A percentile compares a stretch with the other conserved stretches of the same genome.
Evolutionary conservation across 2,888 invertebrate genomes (phyloP).

Genomic region (Apomyelois bistriatella): DNA sequence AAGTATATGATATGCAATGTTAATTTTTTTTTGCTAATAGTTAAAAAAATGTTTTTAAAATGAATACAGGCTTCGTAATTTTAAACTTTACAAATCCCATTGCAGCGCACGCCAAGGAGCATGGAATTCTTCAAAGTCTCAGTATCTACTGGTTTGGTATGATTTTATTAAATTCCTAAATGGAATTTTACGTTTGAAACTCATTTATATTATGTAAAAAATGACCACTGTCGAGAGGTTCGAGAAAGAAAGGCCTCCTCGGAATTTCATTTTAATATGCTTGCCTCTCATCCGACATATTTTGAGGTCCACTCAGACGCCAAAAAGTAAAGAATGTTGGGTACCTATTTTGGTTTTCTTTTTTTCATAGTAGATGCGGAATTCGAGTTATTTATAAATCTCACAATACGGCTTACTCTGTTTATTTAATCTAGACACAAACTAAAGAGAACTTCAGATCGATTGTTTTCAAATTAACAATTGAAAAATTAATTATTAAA

Average conservation of each 20-base stretch:
- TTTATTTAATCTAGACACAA: too few species aligned
- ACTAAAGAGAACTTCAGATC: too few species aligned
- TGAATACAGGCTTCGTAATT: not conserved
- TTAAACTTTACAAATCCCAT: not conserved
- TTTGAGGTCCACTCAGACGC: slow-evolving; percentile 10
- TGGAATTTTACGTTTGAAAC: slow-evolving; percentile 29
- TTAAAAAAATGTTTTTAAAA: too few species aligned
- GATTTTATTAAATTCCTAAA: slow-evolving; percentile 11
- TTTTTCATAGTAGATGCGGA: not conserved
- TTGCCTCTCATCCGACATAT: slow-evolving; percentile 20
- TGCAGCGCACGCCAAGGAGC: not conserved
- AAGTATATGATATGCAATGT: too few species aligned
- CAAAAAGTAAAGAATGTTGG: slow-evolving; percentile 7
- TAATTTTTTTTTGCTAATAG: too few species aligned
- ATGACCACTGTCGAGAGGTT: slow-evolving; percentile 31
- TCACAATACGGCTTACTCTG: not conserved
- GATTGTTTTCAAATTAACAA: too few species aligned
- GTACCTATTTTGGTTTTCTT: not conserved
- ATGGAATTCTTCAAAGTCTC: not conserved
- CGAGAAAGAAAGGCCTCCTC: slow-evolving; percentile 35
- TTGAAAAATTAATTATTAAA: too few species aligned
- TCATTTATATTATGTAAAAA: slow-evolving; percentile 32
- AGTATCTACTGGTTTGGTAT: not conserved
- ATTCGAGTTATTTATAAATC: not conserved
- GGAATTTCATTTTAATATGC: slow-evolving; percentile 58